Evolutionary conservation across 1,140 invertebrate species (phyloP).

Genomic region (Acromyrmex heyeri): DNA sequence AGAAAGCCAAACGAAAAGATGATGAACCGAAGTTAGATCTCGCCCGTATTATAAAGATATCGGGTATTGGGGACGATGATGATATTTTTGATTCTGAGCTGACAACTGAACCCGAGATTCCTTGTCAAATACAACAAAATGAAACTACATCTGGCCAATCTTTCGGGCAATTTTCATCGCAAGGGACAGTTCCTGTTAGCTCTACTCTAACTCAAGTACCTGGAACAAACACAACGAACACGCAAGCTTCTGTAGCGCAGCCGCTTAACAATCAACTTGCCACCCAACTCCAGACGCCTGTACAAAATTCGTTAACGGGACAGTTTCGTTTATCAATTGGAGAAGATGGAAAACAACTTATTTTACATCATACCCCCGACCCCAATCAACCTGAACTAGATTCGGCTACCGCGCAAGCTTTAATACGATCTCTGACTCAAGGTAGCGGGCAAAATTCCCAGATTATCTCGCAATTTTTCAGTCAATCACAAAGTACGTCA

Average conservation of each 20-base stretch:
- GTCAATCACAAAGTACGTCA: conserved; percentile 78
- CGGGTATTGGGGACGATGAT: conserved; percentile 87
- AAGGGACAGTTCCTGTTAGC: conserved; percentile 70
- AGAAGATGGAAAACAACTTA: conserved; percentile 86
- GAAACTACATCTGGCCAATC: conserved; percentile 70
- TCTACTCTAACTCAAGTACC: conserved; percentile 77
- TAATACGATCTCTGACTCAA: conserved; percentile 84
- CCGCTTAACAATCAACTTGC: conserved; percentile 83
- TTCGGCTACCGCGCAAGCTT: conserved; percentile 83
- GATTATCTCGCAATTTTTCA: conserved; percentile 84
- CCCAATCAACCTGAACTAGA: conserved; percentile 85
- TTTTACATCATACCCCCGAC: conserved; percentile 86
- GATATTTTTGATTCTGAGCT: conserved; percentile 85
- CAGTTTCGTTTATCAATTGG: conserved; percentile 86
- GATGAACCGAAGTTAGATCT: conserved; percentile 87
- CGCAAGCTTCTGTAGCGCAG: conserved; percentile 75
- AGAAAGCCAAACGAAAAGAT: conserved; percentile 87
- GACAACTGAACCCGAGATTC: conserved; percentile 78
- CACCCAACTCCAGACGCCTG: conserved; percentile 84
- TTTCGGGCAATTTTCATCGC: conserved; percentile 68
- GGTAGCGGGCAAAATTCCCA: conserved; percentile 83
- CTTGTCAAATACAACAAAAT: conserved; percentile 73
- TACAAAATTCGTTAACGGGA: conserved; percentile 84
- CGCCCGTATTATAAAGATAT: conserved; percentile 88
- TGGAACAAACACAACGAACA: conserved; percentile 78